phyloP scores from a whole-genome alignment of 2,888 invertebrate species.

The Fabriciana adippe region DNA sequence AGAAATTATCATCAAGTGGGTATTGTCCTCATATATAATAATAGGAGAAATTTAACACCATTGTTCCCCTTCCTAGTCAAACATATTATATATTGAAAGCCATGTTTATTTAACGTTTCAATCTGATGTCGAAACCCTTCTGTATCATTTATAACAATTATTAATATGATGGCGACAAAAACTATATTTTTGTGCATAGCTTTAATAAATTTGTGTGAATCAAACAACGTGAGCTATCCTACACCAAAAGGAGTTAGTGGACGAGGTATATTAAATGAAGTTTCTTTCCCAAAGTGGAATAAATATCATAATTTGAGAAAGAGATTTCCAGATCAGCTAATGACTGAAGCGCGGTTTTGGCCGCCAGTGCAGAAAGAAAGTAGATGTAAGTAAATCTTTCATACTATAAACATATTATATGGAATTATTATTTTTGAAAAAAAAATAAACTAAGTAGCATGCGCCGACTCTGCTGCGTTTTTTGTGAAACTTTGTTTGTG shows the following conservation, averaged over 20 bases:
- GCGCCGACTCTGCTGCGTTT: too few species aligned
- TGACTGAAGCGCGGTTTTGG: slow-evolving; percentile 59
- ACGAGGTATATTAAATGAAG: slow-evolving; percentile 43
- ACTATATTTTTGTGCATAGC: slow-evolving; percentile 36
- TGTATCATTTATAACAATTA: slow-evolving; percentile 5
- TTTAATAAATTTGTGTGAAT: slow-evolving; percentile 47
- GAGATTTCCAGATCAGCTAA: slow-evolving; percentile 39
- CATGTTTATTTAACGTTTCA: slow-evolving; percentile 44
- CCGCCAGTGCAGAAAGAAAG: slow-evolving; percentile 64
- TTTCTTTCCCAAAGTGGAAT: slow-evolving; percentile 47
- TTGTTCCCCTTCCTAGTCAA: slow-evolving; percentile 56
- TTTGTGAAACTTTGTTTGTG: too few species aligned
- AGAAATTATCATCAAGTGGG: slow-evolving; percentile 54
- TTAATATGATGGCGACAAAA: slow-evolving; percentile 40
- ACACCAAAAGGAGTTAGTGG: slow-evolving; percentile 35
- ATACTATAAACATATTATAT: too few species aligned
- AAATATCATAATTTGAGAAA: slow-evolving; percentile 42
- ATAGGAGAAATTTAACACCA: slow-evolving; percentile 54
- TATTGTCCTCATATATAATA: slow-evolving; percentile 55
- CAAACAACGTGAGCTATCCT: slow-evolving; percentile 42
- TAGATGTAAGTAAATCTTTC: slow-evolving; percentile 58
- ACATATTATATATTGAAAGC: slow-evolving; percentile 55
- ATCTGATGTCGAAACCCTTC: slow-evolving; percentile 29
- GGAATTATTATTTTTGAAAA: too few species aligned
- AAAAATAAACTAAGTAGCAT: too few species aligned